Evolutionary conservation across 1,140 invertebrate species (phyloP), one percentile per base, ranked within the genome.

Genomic region (Coelopa frigida): DNA sequence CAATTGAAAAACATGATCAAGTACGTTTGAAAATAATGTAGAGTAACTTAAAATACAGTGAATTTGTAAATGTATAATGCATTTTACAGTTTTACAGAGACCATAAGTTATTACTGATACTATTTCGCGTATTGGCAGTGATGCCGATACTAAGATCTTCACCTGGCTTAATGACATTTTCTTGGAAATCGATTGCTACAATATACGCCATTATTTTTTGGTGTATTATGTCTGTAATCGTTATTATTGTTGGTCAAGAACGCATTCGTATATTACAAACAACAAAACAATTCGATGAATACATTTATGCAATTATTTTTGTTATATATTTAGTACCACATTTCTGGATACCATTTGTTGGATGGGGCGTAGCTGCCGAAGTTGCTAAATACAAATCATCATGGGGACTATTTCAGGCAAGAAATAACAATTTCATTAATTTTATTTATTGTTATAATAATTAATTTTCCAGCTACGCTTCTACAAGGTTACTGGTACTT

Each of bases 301-400:
- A 79, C 50, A 80, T 80, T 49, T 80, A 80, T 54, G 75, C 76
- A 2, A 72, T 79, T 41, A 66, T 80, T 17, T 80, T 79, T 50
- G 68, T 80, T 5, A 71, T 78, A n/a, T 79, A 77, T 56, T 63
- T 80, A 14, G 68, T 78, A 4, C 78, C 78, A 1, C 78, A 80
- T 55, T 80, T 80, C 59, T 78, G 75, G 73, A 48, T 51, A 26
- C 50, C 50, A 4, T 51, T 51, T 33, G 50, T 51, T 39, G 50
- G 78, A 21, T 80, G 78, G 78, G 75, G 77, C 8, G 77, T 80
- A 3, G 78, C 77, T 2, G 68, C 70, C 32, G 72, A 79, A 56
- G 77, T 79, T n/a, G 77, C 76, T 33, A 73, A 75, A 53, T 80
- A 80, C 58, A 80, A 79, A 63, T 78, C 78, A 17, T 75, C 72